A percentile compares a stretch with the other conserved stretches of the same genome.
Conservation (phyloP, 2,113 vertebrate species). For the Tragulus kanchil region DNA sequence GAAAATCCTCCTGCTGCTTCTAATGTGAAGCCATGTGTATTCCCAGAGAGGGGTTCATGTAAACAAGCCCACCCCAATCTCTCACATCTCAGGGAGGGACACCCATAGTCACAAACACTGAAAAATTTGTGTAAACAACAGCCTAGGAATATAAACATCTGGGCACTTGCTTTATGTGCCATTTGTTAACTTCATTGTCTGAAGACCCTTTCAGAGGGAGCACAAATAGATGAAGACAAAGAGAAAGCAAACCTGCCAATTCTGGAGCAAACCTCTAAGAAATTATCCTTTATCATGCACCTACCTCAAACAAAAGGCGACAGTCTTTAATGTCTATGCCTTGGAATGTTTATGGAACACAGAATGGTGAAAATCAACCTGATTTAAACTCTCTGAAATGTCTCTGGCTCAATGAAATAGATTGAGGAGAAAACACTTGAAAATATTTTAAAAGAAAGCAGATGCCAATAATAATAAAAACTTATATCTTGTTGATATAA, state of each 20-base stretch:
- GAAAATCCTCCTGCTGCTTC: slow-evolving; percentile 86
- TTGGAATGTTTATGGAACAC: slow-evolving; percentile 56
- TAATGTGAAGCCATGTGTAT: slow-evolving; percentile 85
- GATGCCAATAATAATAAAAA: neutral
- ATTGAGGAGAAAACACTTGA: neutral
- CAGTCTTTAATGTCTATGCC: neutral
- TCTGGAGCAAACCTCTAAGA: slow-evolving; percentile 41
- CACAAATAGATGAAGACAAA: slow-evolving; percentile 59
- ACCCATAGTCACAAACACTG: slow-evolving; percentile 75
- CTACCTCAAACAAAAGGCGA: slow-evolving; percentile 47
- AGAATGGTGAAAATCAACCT: neutral
- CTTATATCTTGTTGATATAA: neutral
- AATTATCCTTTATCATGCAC: neutral
- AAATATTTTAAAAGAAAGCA: slow-evolving; percentile 54
- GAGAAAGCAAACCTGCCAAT: slow-evolving; percentile 47
- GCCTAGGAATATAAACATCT: slow-evolving; percentile 64
- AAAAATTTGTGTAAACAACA: slow-evolving; percentile 70
- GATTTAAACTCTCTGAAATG: slow-evolving; percentile 45
- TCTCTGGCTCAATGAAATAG: neutral
- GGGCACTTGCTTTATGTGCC: slow-evolving; percentile 68
- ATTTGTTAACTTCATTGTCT: slow-evolving; percentile 57
- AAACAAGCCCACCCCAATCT: slow-evolving; percentile 60
- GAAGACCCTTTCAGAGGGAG: slow-evolving; percentile 57
- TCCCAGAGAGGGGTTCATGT: slow-evolving; percentile 81
- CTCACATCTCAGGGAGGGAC: slow-evolving; percentile 68